Evolutionary conservation across 2,113 vertebrate species (phyloP).

Genomic region (Anarrhichthys ocellatus): DNA sequence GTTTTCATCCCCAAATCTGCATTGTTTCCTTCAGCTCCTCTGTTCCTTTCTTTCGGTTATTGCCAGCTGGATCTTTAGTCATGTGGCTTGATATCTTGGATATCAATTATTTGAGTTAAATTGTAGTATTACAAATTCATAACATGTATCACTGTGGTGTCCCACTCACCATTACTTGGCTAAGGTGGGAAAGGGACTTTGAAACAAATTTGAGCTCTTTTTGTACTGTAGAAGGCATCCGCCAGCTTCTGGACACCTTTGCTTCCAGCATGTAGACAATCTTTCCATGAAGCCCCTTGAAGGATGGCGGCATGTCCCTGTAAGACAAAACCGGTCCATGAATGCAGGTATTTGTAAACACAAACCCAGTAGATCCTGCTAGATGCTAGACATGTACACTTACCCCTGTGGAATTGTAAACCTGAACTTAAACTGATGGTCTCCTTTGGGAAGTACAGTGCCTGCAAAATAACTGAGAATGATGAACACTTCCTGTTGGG

Average conservation of each 20-base stretch:
- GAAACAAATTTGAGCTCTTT: slow-evolving; percentile 59
- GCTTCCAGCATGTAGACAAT: slow-evolving; percentile 72
- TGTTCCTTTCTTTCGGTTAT: not conserved
- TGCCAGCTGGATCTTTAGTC: not conserved
- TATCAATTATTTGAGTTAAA: not conserved
- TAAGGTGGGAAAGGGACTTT: not conserved
- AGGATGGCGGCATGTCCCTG: slow-evolving; percentile 77
- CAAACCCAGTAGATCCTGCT: not conserved
- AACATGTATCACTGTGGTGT: not conserved
- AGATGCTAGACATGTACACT: not conserved
- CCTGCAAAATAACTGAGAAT: slow-evolving; percentile 42
- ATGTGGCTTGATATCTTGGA: not conserved
- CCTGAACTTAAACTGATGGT: slow-evolving; percentile 67
- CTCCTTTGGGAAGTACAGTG: slow-evolving; percentile 59
- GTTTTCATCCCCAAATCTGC: not conserved
- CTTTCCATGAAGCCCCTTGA: slow-evolving; percentile 52
- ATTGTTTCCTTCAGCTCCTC: not conserved
- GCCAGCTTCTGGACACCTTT: slow-evolving; percentile 71
- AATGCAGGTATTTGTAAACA: not conserved
- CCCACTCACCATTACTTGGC: slow-evolving; percentile 28
- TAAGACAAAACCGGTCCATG: not conserved
- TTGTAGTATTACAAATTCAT: not conserved
- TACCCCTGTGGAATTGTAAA: slow-evolving; percentile 75
- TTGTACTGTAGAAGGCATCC: not conserved
- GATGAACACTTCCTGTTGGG: not conserved